Percentiles rank a stretch among this genome's conserved stretches.
Evolutionary conservation across 2,113 vertebrate genomes (phyloP).

Genomic region (Catharus minimus): DNA sequence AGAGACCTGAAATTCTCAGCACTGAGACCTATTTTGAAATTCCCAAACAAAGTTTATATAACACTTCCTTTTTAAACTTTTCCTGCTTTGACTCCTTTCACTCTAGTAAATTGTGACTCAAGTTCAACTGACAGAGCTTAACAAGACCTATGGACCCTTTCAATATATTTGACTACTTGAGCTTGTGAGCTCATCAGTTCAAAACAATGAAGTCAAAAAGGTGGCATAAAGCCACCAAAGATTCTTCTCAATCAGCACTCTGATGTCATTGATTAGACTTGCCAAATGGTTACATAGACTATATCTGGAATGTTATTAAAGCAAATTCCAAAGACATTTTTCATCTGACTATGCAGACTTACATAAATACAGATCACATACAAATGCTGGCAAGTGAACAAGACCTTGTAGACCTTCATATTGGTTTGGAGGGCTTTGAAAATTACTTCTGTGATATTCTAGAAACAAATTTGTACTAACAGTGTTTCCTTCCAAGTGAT

Average conservation of each 20-base stretch:
- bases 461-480: not conserved
- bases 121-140: not conserved
- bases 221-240: not conserved
- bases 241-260: not conserved
- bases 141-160: conserved; percentile 6
- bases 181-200: not conserved
- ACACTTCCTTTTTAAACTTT: not conserved
- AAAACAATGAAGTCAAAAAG: not conserved
- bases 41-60: not conserved
- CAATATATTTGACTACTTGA: conserved; percentile 2
- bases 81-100: not conserved
- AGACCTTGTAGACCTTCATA: not conserved
- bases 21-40: not conserved
- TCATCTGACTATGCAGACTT: not conserved
- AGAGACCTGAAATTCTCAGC: not conserved
- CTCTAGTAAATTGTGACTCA: not conserved
- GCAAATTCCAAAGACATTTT: conserved; percentile 12
- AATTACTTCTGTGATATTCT: not conserved
- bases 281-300: not conserved
- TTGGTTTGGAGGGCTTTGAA: not conserved
- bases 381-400: not conserved
- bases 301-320: not conserved
- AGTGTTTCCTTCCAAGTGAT: not conserved
- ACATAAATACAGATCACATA: not conserved
- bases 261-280: not conserved